Conservation (phyloP, 2,113 vertebrate genomes). For the Ceuthmochares aereus region DNA sequence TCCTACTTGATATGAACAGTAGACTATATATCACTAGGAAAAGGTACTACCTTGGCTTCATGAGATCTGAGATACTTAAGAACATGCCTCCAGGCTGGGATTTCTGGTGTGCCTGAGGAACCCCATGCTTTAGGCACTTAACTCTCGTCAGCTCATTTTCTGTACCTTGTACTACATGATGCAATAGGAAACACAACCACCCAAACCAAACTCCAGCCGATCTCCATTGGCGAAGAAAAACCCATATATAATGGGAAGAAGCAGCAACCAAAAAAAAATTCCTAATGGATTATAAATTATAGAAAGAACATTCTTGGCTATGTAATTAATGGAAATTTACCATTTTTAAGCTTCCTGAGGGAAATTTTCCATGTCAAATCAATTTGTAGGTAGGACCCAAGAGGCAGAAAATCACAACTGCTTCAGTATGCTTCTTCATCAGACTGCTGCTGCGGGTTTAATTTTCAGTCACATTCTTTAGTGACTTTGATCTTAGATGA, state of each 20-base stretch:
- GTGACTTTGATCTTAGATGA: conserved; percentile 82
- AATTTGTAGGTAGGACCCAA: conserved; percentile 77
- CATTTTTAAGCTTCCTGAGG: conserved; percentile 78
- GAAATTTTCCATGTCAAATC: conserved; percentile 81
- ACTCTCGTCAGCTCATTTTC: background rate
- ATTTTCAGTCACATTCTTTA: conserved; percentile 72
- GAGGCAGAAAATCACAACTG: conserved; percentile 72
- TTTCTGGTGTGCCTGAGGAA: background rate
- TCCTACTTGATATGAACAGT: background rate
- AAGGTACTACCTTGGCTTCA: background rate
- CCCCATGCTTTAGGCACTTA: background rate
- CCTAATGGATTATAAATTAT: conserved; percentile 74
- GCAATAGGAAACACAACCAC: background rate
- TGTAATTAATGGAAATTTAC: conserved; percentile 85
- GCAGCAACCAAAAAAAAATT: conserved; percentile 9
- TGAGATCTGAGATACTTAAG: background rate
- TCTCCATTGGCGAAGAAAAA: background rate
- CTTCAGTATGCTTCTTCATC: conserved; percentile 65
- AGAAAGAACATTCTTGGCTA: conserved; percentile 72
- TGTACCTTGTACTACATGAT: background rate
- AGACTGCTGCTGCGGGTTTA: conserved; percentile 65
- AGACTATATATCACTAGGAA: background rate
- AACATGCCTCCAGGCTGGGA: background rate
- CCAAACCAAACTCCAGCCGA: background rate
- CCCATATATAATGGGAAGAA: background rate